A percentile compares a stretch with the other conserved stretches of the same genome.
Evolutionary conservation across 2,888 invertebrate species (phyloP).

Genomic region (Tridacna gigas): DNA sequence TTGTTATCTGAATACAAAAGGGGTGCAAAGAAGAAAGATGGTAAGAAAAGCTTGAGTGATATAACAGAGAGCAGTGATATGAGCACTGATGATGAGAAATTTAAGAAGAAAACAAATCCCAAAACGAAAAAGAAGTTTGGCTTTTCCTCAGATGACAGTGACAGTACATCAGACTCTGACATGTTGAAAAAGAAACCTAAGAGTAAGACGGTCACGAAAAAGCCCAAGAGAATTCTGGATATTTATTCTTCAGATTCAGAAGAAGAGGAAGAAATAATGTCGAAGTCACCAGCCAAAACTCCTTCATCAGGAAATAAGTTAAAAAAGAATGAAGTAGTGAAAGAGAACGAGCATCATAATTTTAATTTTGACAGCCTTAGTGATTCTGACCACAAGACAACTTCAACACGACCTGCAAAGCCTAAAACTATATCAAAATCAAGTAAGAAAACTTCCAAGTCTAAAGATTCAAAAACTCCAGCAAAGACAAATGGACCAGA

Average conservation of each 20-base stretch:
- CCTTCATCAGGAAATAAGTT: conserved; percentile 31
- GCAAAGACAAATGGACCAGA: conserved; percentile 46
- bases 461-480: conserved; percentile 43
- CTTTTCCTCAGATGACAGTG: conserved; percentile 58
- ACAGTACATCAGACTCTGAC: conserved; percentile 56
- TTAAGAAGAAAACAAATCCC: conserved; percentile 31
- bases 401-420: conserved; percentile 57
- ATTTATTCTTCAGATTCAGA: conserved; percentile 70
- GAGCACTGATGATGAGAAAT: conserved; percentile 67
- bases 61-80: conserved; percentile 72
- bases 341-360: conserved; percentile 40
- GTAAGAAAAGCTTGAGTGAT: conserved; percentile 73
- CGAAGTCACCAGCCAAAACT: conserved; percentile 58
- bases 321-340: conserved; percentile 55
- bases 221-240: conserved; percentile 65
- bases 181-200: conserved; percentile 47
- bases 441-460: conserved; percentile 46
- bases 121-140: conserved; percentile 60
- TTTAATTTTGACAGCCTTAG: conserved; percentile 64
- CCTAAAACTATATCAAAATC: conserved; percentile 59
- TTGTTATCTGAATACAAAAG: conserved; percentile 71
- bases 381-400: conserved; percentile 60
- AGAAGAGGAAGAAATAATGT: conserved; percentile 53
- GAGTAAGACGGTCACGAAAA: conserved; percentile 54
- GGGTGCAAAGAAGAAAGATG: conserved; percentile 65